These are phyloP conservation scores for Falco biarmicus DNA, from an alignment of 2,797 vertebrate genomes.

Conservation along the genomic window DNA sequence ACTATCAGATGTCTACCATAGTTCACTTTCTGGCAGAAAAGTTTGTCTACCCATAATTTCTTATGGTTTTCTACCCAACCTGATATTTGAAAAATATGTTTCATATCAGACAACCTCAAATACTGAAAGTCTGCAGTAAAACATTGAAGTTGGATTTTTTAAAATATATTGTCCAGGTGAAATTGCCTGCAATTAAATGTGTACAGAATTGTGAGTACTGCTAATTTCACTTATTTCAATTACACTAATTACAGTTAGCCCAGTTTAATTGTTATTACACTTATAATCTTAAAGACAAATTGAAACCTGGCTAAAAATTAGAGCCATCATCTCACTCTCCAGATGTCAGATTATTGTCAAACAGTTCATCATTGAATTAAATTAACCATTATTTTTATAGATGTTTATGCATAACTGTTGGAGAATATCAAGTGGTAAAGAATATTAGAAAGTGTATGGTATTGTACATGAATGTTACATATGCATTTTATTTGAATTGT, in stretches of 20 bases:
- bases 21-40: neutral
- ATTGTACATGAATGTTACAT: neutral
- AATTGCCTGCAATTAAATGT: neutral
- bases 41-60: neutral
- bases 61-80: neutral
- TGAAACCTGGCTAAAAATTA: neutral
- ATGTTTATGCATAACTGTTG: neutral
- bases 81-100: neutral
- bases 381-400: neutral
- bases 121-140: neutral
- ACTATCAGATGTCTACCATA: neutral
- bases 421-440: neutral
- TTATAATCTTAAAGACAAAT: neutral
- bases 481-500: neutral
- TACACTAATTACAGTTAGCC: neutral
- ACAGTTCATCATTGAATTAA: neutral
- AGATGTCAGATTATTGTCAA: constrained; percentile 64
- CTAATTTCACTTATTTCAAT: constrained; percentile 30
- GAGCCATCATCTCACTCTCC: constrained; percentile 45
- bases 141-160: neutral
- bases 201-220: constrained; percentile 25
- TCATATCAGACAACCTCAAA: neutral
- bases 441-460: neutral
- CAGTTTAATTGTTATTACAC: neutral
- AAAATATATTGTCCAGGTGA: neutral